phyloP scores from a whole-genome alignment of 2,113 vertebrate species.

The Irena cyanogastra region DNA sequence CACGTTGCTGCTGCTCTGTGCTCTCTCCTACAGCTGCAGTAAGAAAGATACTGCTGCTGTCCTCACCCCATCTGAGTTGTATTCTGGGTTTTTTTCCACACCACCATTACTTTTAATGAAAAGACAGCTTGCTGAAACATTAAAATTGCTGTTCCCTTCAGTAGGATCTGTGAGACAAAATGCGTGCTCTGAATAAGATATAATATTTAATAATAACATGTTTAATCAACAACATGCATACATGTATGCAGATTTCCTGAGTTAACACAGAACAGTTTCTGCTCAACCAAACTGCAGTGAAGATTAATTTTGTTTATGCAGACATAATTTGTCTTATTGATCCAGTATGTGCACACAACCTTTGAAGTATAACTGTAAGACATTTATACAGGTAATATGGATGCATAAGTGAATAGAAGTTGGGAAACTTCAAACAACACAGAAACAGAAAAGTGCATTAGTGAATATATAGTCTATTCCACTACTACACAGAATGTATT shows the following conservation, averaged over 20 bases:
- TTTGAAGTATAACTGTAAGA: not conserved
- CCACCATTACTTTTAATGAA: not conserved
- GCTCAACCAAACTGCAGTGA: not conserved
- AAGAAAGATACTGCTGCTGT: not conserved
- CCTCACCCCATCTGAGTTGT: not conserved
- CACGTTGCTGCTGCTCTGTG: not conserved
- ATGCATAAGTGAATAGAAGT: not conserved
- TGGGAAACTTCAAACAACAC: not conserved
- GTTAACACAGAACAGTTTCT: not conserved
- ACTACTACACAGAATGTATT: not conserved
- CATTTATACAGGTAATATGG: not conserved
- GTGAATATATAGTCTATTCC: not conserved
- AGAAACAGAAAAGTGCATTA: not conserved
- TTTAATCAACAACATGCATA: not conserved
- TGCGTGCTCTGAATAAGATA: not conserved
- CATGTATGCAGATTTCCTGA: not conserved
- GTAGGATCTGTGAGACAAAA: not conserved
- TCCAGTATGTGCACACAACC: not conserved
- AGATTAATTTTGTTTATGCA: not conserved
- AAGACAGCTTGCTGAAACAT: not conserved
- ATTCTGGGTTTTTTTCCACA: rapidly evolving
- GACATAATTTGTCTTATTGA: not conserved
- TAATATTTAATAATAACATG: not conserved
- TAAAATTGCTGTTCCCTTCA: not conserved
- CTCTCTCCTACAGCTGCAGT: not conserved